phyloP scores from a whole-genome alignment of 2,113 vertebrate genomes.

The Athene noctua region DNA sequence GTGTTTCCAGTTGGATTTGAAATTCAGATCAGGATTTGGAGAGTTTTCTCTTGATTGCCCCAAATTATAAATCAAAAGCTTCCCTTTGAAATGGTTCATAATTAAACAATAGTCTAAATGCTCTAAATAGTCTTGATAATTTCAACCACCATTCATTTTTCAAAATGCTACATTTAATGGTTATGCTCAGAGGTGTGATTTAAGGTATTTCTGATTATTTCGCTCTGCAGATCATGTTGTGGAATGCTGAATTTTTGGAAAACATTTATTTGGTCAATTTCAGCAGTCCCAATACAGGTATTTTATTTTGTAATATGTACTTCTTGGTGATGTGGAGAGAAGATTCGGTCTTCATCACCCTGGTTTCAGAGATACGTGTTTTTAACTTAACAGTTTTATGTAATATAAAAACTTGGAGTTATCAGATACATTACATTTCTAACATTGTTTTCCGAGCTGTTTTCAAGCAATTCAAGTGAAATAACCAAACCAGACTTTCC shows the following conservation, averaged over 20 bases:
- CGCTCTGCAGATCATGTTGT: neutral
- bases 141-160: neutral
- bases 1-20: neutral
- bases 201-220: neutral
- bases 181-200: neutral
- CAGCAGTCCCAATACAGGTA: neutral
- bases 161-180: neutral
- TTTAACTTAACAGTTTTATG: neutral
- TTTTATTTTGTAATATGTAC: neutral
- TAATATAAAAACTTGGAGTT: neutral
- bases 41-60: neutral
- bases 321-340: neutral
- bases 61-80: neutral
- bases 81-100: neutral
- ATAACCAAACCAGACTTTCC: neutral
- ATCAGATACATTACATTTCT: neutral
- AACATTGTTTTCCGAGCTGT: neutral
- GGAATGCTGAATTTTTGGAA: neutral
- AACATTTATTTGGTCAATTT: neutral
- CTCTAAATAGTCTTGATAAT: neutral
- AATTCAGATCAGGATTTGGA: neutral
- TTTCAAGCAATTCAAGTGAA: neutral
- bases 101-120: neutral
- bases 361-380: neutral
- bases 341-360: neutral